Conservation (phyloP, 2,797 vertebrate species). For the Anas bernieri region DNA sequence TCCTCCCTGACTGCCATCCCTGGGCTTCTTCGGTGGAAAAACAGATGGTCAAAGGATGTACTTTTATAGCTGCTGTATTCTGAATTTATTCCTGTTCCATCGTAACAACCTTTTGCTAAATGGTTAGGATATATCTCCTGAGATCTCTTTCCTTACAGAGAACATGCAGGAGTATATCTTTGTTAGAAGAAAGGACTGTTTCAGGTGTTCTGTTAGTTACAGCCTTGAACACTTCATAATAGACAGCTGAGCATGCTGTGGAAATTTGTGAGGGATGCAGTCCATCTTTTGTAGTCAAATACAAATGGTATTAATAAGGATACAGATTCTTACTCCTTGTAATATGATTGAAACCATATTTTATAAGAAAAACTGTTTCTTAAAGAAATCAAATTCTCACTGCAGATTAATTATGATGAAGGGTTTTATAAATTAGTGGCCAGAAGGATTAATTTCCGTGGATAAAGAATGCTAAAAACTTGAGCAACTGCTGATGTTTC, state of each 20-base stretch:
- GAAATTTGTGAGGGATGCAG: background rate
- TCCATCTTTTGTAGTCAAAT: background rate
- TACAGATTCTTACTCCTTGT: conserved; percentile 2
- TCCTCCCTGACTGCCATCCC: background rate
- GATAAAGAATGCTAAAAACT: background rate
- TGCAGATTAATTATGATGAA: conserved; percentile 40
- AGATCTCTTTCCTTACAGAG: background rate
- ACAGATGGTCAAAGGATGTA: background rate
- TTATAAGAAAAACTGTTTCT: conserved; percentile 22
- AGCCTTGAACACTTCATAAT: background rate
- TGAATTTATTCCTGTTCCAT: background rate
- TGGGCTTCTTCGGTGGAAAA: background rate
- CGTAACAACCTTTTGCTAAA: background rate
- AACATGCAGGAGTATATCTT: background rate
- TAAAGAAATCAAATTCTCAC: conserved; percentile 42
- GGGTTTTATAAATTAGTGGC: conserved; percentile 25
- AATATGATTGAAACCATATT: conserved; percentile 30
- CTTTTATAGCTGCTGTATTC: background rate
- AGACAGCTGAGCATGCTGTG: background rate
- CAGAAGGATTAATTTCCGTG: background rate
- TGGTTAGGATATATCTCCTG: background rate
- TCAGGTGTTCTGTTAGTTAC: conserved; percentile 22
- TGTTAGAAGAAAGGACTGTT: background rate
- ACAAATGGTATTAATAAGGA: background rate
- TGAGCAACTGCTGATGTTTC: background rate